A percentile compares a stretch with the other conserved stretches of the same genome.
These are phyloP conservation scores for Anoplius nigerrimus DNA, from an alignment of 2,888 invertebrate genomes.

Conservation along the genomic window DNA sequence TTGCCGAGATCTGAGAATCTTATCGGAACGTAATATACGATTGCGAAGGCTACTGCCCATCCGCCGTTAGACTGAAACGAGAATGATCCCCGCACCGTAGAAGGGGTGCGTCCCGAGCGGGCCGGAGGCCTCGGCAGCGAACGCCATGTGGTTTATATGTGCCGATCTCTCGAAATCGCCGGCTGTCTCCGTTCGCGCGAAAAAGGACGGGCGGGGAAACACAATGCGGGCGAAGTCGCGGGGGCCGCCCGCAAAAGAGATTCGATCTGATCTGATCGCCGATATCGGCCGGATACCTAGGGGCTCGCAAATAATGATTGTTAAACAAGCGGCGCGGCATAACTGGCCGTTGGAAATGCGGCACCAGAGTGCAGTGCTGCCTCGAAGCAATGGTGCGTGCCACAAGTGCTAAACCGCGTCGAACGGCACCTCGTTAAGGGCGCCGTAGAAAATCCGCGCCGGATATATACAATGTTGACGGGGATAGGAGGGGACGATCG, in stretches of 20 bases:
- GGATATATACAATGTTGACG: conserved; percentile 39
- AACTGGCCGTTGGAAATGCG: conserved; percentile 5
- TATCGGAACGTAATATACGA: too few relatives aligned
- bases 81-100: background rate
- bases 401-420: conserved; percentile 55
- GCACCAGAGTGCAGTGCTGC: conserved; percentile 41
- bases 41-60: too few relatives aligned
- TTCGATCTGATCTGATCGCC: conserved; percentile 59
- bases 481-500: background rate
- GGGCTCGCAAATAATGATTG: conserved; percentile 71
- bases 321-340: conserved; percentile 63
- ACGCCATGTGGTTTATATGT: conserved; percentile 36
- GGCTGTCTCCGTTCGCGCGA: conserved; percentile 28
- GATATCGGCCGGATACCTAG: conserved; percentile 57
- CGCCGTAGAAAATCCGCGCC: conserved; percentile 49
- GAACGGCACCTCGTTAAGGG: conserved; percentile 65
- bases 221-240: conserved; percentile 48
- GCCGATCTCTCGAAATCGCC: conserved; percentile 40
- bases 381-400: conserved; percentile 57
- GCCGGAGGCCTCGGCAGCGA: background rate
- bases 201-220: conserved; percentile 12
- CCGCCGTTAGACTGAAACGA: too few relatives aligned
- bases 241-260: conserved; percentile 48
- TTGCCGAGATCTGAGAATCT: too few relatives aligned
- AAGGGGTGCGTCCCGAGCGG: background rate